phyloP scores from a whole-genome alignment of 2,888 invertebrate species.

The Eupithecia vulgata region DNA sequence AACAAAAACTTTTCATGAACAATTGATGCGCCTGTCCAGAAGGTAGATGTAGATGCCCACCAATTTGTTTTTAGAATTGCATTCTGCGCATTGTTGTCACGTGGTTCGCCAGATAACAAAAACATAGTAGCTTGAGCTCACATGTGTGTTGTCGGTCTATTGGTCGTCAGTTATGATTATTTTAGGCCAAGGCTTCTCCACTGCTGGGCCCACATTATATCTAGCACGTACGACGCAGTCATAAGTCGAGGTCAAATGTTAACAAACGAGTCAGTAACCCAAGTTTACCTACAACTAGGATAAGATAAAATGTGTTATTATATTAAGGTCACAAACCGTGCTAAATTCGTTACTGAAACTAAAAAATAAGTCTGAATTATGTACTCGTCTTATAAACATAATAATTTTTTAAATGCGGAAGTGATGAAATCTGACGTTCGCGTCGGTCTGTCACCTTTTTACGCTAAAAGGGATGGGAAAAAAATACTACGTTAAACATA shows the following conservation, averaged over 20 bases:
- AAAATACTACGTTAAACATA: no score
- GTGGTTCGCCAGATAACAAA: no score
- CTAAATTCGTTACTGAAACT: not conserved
- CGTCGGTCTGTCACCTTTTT: not conserved
- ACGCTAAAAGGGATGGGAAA: no score
- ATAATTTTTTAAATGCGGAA: not conserved
- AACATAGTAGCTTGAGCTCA: no score
- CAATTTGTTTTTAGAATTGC: no score
- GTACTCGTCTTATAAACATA: not conserved
- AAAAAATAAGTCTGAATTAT: not conserved
- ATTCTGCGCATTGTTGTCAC: no score
- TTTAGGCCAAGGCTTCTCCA: not conserved
- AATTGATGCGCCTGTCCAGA: no score
- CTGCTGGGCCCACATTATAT: not conserved
- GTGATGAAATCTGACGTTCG: not conserved
- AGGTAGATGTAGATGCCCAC: no score
- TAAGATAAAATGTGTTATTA: conserved; percentile 3
- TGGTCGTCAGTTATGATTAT: not conserved
- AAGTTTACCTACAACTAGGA: not conserved
- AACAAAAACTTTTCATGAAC: no score
- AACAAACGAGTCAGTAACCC: not conserved
- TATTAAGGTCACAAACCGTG: conserved; percentile 1
- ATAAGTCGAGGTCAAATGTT: not conserved
- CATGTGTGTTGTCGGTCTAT: no score
- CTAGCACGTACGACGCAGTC: not conserved